Evolutionary conservation across 2,113 vertebrate species (phyloP).

Genomic region (Gnathonemus echidnorhynchus): DNA sequence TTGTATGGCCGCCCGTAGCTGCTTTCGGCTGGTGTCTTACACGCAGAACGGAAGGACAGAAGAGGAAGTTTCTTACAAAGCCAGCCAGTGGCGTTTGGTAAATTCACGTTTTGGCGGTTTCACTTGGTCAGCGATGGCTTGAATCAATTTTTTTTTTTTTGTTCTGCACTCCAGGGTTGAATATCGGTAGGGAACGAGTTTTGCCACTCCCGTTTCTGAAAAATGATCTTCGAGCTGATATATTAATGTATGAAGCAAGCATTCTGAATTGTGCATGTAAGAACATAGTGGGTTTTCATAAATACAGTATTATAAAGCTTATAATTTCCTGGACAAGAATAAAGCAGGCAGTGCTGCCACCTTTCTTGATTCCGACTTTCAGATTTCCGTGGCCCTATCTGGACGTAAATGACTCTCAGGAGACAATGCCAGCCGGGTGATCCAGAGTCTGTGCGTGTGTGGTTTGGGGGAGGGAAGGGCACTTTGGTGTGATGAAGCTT

Average conservation of each 20-base stretch:
- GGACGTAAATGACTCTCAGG: not conserved
- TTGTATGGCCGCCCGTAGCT: not conserved
- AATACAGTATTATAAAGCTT: constrained; percentile 8
- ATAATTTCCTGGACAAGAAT: not conserved
- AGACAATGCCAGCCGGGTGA: not conserved
- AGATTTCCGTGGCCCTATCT: not conserved
- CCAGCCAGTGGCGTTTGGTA: not conserved
- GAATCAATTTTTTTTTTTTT: not conserved
- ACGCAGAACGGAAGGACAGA: not conserved
- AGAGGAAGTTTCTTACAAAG: not conserved
- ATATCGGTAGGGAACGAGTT: not conserved
- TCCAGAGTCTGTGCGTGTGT: not conserved
- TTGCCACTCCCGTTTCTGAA: not conserved
- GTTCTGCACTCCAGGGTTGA: not conserved
- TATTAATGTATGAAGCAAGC: not conserved
- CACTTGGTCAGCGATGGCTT: not conserved
- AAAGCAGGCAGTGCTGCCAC: not conserved
- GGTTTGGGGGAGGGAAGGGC: not conserved
- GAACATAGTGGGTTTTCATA: not conserved
- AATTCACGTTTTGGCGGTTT: not conserved
- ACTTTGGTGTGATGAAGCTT: not conserved
- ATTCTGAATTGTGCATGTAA: not conserved
- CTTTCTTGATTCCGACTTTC: not conserved
- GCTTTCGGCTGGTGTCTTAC: not conserved
- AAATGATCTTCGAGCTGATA: not conserved